phyloP scores from a whole-genome alignment of 2,113 vertebrate species.

The Hippoglossus stenolepis region DNA sequence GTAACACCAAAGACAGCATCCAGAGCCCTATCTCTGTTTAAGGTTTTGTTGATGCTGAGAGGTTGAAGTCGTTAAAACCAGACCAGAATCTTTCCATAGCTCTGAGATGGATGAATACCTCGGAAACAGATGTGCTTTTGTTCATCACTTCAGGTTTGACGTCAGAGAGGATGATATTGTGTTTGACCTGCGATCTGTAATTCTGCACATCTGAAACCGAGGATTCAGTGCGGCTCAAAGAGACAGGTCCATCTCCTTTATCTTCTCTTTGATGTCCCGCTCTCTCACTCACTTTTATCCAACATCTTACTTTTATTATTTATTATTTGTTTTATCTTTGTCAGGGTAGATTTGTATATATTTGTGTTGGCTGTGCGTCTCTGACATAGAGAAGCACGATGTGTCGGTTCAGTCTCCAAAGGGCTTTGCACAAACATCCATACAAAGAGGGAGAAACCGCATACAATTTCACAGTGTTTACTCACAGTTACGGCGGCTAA shows the following conservation, averaged over 20 bases:
- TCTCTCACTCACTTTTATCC: neutral
- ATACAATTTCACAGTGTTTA: slow-evolving; percentile 33
- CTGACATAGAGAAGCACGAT: slow-evolving; percentile 7
- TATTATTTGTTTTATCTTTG: slow-evolving; percentile 28
- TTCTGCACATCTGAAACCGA: slow-evolving; percentile 17
- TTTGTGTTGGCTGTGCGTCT: neutral
- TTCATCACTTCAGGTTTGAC: neutral
- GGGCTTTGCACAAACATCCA: slow-evolving; percentile 10
- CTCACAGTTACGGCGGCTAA: slow-evolving; percentile 12
- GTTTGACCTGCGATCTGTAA: neutral
- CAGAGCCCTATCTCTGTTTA: too few species aligned
- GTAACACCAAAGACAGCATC: too few species aligned
- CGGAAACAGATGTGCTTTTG: too few species aligned
- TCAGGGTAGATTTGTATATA: slow-evolving; percentile 24
- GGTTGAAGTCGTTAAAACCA: too few species aligned
- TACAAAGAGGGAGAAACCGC: slow-evolving; percentile 4
- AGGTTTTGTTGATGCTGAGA: too few species aligned
- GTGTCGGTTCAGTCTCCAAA: slow-evolving; percentile 29
- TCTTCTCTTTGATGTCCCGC: slow-evolving; percentile 49
- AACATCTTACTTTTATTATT: slow-evolving; percentile 8
- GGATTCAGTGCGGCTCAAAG: slow-evolving; percentile 21
- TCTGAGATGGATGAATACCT: too few species aligned
- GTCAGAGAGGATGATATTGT: neutral
- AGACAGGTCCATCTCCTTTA: slow-evolving; percentile 32
- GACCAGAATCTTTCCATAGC: too few species aligned